Evolutionary conservation across 2,797 vertebrate species (phyloP), one percentile per base, ranked within the genome.

Genomic region (Phoxinus dragarum): DNA sequence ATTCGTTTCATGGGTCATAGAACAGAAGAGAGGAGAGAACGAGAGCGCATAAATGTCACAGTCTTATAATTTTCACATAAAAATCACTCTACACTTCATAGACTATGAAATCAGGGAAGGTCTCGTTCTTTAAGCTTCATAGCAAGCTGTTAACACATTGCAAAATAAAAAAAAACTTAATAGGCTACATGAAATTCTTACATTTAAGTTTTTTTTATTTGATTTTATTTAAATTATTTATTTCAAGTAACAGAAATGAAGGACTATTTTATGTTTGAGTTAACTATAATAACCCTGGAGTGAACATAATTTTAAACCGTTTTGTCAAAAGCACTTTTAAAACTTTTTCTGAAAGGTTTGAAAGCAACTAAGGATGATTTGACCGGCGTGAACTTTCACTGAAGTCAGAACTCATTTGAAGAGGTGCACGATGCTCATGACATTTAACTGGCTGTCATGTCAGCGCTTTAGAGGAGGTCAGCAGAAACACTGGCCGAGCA

Each of bases 401-500:
- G 74, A 73, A 77, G 82, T 90, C 83, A 40, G 34, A 77, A 64
- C 86, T 83, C 54, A 88, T 91, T 90, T 40, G 23, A 68, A 67
- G 80, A 56, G 19, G 68, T 74, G 54, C 21, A 36, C 80, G 80
- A 71, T 56, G 82, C 87, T 84, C 44, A 66, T 89, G 82, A 89
- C 86, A 86, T 89, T 84, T 90, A 72, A 42, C 90, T 74, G 74
- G 66, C 76, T 86, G 86, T 83, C 38, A 71, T 87, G 79, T 87
- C 77, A 90, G 87, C 75, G 36, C 27, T 88, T 87, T 49, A 19
- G 52, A 34, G 42, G 86, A 52, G 73, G 85, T 79, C 11, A 23
- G 75, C 44, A 17, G 61, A 74, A 47, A 74, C 68, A 44, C 14
- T 52, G 79, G 72, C 49, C 34, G 14, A 42, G 42, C 66, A 23